Base-by-base conservation (phyloP, 2,888 invertebrate genomes). In the Xanthorhoe spadicearia region DNA sequence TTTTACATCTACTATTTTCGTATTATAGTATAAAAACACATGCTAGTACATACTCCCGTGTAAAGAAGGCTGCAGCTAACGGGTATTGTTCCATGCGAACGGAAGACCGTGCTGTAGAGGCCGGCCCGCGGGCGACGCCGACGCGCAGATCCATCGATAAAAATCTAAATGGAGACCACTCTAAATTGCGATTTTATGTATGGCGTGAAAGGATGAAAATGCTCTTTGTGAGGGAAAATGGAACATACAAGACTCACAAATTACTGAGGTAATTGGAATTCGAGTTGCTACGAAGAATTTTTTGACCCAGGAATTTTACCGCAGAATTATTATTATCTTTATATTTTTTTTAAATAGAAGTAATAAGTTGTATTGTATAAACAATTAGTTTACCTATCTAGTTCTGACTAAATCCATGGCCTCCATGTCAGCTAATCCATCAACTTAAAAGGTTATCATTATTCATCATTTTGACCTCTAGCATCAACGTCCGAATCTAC, bases 91-190 rank as follows among this genome's bases (percentile, higher is more conserved):
- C 79, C 76, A 79, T 74, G 77, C 8, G 63, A 76, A 80, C 76
- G 78, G 79, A 82, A 83, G 83, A 81, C 74, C 74, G 73, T 69
- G 56, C 61, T 63, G 77, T 49, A 69, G 69, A 66, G 60, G 56
- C 54, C 59, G 63, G 54, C 67, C 73, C 72, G 70, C 69, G 63
- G 71, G 72, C 71, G 65, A 66, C 53, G 68, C 15, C 70, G 64
- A 65, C 51, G 68, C 15, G 56, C 54, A 69, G 74, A 74, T 71
- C n/a, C 69, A 68, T 66, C 66, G 71, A 66, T 64, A 69, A 82
- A 83, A 85, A 83, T 83, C 79, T 82, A 85, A 86, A 88, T 87
- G 83, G 87, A 83, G 76, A 77, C 77, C 76, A 74, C 74, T 72
- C 74, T 76, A 77, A 78, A 80, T 76, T 73, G 69, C 74, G 65